Evolutionary conservation across 2,113 vertebrate genomes (phyloP).

Genomic region (Apus apus): DNA sequence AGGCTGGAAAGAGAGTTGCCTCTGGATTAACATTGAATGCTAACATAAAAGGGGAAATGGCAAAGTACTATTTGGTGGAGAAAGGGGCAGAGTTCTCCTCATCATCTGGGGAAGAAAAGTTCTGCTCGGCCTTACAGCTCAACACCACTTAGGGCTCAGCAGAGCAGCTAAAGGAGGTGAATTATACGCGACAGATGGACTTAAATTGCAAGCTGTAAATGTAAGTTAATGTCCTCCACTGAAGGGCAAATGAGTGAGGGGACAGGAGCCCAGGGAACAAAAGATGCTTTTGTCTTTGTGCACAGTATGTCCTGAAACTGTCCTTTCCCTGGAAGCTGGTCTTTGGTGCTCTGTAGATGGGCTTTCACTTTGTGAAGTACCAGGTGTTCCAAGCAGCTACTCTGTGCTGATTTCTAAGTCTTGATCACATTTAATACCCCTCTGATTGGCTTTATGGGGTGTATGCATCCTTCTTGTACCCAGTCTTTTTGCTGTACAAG

Average conservation of each 20-base stretch:
- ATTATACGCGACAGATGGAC: neutral
- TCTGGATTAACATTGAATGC: neutral
- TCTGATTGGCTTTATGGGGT: neutral
- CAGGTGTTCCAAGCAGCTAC: neutral
- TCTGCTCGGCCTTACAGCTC: neutral
- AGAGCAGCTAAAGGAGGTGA: neutral
- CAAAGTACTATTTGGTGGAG: neutral
- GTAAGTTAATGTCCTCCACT: neutral
- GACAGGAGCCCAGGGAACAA: neutral
- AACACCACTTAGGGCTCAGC: neutral
- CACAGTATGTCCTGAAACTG: neutral
- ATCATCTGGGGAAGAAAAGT: neutral
- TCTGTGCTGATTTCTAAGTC: neutral
- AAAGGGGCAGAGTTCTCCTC: neutral
- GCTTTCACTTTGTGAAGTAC: neutral
- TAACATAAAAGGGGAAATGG: neutral
- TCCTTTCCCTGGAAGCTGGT: neutral
- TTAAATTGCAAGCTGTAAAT: neutral
- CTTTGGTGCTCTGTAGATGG: neutral
- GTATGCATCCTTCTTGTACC: neutral
- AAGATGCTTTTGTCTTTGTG: neutral
- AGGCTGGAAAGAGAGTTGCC: neutral
- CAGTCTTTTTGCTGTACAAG: neutral
- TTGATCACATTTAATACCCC: neutral
- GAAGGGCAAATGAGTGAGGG: neutral